Conservation (phyloP, 2,113 vertebrate species). For the Scomber japonicus region DNA sequence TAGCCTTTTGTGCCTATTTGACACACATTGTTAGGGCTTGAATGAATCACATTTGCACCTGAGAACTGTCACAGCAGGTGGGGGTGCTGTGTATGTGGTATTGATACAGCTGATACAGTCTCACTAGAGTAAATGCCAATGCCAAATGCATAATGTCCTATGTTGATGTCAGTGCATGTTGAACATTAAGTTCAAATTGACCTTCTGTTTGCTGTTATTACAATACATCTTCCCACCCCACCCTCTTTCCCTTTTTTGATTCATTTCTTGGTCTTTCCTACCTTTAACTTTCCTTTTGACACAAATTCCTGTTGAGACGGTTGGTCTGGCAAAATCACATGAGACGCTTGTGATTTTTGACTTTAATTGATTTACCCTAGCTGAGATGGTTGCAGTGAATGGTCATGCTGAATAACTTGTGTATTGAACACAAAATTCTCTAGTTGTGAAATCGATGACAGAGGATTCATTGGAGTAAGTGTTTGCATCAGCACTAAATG, state of each 20-base stretch:
- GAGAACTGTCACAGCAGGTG: too few species aligned
- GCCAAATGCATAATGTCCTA: too few species aligned
- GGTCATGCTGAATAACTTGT: constrained; percentile 60
- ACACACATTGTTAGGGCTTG: too few species aligned
- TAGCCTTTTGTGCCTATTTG: too few species aligned
- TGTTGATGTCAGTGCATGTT: too few species aligned
- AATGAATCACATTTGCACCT: too few species aligned
- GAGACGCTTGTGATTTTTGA: constrained; percentile 67
- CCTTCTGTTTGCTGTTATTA: too few species aligned
- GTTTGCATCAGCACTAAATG: constrained; percentile 68
- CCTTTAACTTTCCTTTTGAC: constrained; percentile 37
- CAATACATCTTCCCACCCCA: neutral
- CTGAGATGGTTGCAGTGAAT: constrained; percentile 60
- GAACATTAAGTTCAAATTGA: too few species aligned
- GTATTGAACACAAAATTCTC: constrained; percentile 69
- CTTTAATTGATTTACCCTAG: constrained; percentile 70
- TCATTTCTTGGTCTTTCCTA: constrained; percentile 10
- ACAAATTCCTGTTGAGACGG: constrained; percentile 25
- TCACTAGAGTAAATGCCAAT: too few species aligned
- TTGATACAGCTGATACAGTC: too few species aligned
- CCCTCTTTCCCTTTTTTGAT: too few species aligned
- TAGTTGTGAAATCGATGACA: constrained; percentile 66
- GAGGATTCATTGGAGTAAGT: constrained; percentile 60
- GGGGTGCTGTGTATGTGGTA: too few species aligned
- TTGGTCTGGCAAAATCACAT: constrained; percentile 51